phyloP scores from a whole-genome alignment of 2,888 invertebrate genomes.

The Tachina fera region DNA sequence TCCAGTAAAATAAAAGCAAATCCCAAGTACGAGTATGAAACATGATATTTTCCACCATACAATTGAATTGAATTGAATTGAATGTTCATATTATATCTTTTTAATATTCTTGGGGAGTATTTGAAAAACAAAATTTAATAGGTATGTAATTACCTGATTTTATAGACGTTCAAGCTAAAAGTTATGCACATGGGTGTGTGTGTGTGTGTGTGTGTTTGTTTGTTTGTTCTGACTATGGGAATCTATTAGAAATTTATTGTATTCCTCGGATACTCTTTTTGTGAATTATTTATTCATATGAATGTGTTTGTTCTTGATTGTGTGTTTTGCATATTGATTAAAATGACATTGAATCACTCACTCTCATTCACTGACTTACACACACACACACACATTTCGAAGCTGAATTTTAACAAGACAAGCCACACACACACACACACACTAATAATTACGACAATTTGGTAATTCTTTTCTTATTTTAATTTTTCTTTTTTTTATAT shows the following conservation, averaged over 20 bases:
- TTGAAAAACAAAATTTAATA: constrained; percentile 34
- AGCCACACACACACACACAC: not conserved
- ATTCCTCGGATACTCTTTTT: constrained; percentile 3
- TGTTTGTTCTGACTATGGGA: not conserved
- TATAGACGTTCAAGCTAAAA: constrained; percentile 13
- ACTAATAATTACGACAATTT: constrained; percentile 48
- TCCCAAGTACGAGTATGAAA: constrained; percentile 6
- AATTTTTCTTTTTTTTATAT: not conserved
- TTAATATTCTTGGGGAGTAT: constrained; percentile 24
- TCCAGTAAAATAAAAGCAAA: not conserved
- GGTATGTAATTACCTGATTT: constrained; percentile 58
- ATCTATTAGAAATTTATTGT: constrained; percentile 38
- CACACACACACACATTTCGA: constrained; percentile 12
- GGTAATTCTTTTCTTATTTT: constrained; percentile 1
- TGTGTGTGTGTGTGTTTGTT: not conserved
- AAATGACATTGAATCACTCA: constrained; percentile 52
- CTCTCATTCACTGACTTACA: constrained; percentile 1
- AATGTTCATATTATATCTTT: not conserved
- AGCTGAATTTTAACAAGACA: constrained; percentile 48
- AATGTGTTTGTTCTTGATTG: constrained; percentile 68
- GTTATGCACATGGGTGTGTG: not conserved
- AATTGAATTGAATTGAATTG: constrained; percentile 3
- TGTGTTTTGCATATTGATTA: constrained; percentile 71
- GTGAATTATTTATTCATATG: constrained; percentile 20
- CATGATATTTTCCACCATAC: constrained; percentile 39